Conservation (phyloP, 2,113 vertebrate genomes). For the Phodopus roborovskii region DNA sequence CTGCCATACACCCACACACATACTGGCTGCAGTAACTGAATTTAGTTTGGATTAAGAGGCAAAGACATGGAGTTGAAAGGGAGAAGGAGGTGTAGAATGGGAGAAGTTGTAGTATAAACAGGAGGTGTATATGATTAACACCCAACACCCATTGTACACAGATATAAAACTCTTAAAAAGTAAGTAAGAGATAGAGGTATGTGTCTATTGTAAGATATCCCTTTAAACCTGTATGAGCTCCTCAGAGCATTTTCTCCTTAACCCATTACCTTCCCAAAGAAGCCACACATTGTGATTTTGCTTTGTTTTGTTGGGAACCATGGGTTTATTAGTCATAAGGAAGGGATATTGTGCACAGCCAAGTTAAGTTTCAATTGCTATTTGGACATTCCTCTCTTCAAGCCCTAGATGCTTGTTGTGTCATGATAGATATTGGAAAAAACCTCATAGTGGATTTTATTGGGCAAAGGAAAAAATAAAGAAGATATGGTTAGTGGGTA, state of each 20-base stretch:
- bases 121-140: not conserved
- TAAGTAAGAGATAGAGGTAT: not conserved
- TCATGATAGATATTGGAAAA: not conserved
- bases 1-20: not conserved
- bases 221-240: not conserved
- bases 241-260: not conserved
- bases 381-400: constrained; percentile 28
- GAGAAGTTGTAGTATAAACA: no score
- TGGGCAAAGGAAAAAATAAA: not conserved
- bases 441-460: not conserved
- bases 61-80: not conserved
- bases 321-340: constrained; percentile 26
- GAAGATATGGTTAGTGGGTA: not conserved
- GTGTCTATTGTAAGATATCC: not conserved
- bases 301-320: constrained; percentile 35
- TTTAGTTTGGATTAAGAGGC: not conserved
- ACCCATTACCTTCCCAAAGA: not conserved
- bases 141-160: not conserved
- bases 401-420: not conserved
- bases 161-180: not conserved
- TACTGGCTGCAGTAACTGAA: not conserved
- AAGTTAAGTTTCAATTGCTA: constrained; percentile 39
- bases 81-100: not conserved
- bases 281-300: constrained; percentile 28
- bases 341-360: constrained; percentile 11